phyloP scores from a whole-genome alignment of 1,140 invertebrate genomes.

The Hypothenemus hampei region DNA sequence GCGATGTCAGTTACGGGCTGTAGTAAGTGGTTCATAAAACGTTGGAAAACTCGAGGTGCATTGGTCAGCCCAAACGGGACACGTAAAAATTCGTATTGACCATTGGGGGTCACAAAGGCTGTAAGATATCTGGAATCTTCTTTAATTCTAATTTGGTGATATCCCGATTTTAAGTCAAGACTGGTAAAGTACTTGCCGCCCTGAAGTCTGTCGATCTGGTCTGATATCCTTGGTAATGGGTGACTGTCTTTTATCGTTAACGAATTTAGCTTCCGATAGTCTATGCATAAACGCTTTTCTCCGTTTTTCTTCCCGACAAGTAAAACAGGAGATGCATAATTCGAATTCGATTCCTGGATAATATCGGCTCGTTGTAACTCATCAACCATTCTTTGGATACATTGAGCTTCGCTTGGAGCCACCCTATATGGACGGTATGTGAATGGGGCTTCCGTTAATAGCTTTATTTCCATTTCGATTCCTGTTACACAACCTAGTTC shows the following conservation, averaged over 20 bases:
- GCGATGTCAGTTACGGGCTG: constrained; percentile 22
- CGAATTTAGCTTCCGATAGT: constrained; percentile 30
- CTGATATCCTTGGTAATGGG: constrained; percentile 13
- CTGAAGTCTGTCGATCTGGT: constrained; percentile 41
- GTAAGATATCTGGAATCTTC: constrained; percentile 30
- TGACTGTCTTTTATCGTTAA: constrained; percentile 13
- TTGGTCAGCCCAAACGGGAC: constrained; percentile 36
- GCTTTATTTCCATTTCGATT: neutral
- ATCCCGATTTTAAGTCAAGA: constrained; percentile 33
- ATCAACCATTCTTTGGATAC: neutral
- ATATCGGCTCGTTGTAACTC: constrained; percentile 2
- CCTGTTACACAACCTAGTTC: too few species aligned
- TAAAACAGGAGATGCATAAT: constrained; percentile 4
- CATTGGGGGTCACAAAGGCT: constrained; percentile 31
- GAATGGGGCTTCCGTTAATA: neutral
- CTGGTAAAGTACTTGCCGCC: constrained; percentile 36
- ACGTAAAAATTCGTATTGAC: constrained; percentile 33
- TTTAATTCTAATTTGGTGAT: constrained; percentile 37
- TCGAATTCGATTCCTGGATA: constrained; percentile 13
- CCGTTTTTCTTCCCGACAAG: constrained; percentile 2
- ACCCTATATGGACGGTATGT: neutral
- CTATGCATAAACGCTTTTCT: constrained; percentile 45
- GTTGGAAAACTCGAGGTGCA: constrained; percentile 29
- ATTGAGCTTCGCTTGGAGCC: neutral
- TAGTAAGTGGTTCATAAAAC: constrained; percentile 16